These are phyloP conservation scores for Clarias batrachus DNA, from an alignment of 2,113 vertebrate genomes.

Conservation along the genomic window DNA sequence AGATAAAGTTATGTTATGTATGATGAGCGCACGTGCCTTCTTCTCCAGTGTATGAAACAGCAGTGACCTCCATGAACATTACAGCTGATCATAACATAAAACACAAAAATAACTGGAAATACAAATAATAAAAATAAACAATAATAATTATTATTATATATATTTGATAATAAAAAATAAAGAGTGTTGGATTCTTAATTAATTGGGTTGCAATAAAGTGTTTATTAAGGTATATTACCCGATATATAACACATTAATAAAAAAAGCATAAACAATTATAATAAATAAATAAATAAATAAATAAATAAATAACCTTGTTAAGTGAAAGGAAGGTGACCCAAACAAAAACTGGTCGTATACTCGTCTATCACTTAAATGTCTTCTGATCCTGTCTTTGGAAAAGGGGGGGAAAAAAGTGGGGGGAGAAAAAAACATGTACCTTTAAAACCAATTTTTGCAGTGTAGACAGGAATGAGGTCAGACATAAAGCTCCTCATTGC, in stretches of 20 bases:
- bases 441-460: conserved; percentile 78
- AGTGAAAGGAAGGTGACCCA: background rate
- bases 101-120: conserved; percentile 1
- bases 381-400: conserved; percentile 12
- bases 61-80: background rate
- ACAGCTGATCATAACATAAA: background rate
- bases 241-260: background rate
- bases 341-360: background rate
- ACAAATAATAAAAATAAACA: background rate
- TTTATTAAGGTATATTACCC: background rate
- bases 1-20: background rate
- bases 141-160: background rate
- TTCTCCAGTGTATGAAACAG: background rate
- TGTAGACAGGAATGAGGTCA: conserved; percentile 98
- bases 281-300: background rate
- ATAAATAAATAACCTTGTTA: background rate
- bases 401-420: background rate
- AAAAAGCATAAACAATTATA: background rate
- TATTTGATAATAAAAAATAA: background rate
- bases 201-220: background rate
- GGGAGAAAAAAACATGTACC: conserved; percentile 54
- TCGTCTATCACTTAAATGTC: background rate
- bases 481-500: conserved; percentile 93
- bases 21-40: background rate
- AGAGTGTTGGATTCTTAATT: background rate